A percentile compares a stretch with the other conserved stretches of the same genome.
These are phyloP conservation scores for Thomomys bottae DNA, from an alignment of 2,113 vertebrate species.

Conservation along the genomic window DNA sequence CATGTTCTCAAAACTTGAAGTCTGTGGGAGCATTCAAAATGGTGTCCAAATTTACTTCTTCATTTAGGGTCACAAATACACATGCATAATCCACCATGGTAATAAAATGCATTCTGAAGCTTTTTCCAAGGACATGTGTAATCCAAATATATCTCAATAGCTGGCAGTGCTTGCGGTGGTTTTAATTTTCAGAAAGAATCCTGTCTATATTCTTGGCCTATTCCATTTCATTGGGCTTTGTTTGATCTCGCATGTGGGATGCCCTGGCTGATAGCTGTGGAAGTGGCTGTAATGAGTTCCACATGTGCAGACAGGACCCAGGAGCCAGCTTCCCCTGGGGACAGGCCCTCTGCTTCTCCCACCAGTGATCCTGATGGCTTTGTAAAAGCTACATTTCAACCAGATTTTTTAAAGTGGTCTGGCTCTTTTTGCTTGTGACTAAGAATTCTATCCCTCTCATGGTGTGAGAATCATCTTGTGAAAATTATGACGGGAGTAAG, in stretches of 20 bases:
- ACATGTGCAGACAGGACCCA: neutral
- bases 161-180: slow-evolving; percentile 42
- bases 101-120: slow-evolving; percentile 20
- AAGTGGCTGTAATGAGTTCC: slow-evolving; percentile 34
- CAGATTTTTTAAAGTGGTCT: slow-evolving; percentile 19
- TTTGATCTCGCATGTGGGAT: slow-evolving; percentile 55
- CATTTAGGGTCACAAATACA: neutral
- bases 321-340: neutral
- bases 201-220: slow-evolving; percentile 45
- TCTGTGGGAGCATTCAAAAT: neutral
- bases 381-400: slow-evolving; percentile 50
- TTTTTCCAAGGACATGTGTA: slow-evolving; percentile 38
- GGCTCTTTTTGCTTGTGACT: neutral
- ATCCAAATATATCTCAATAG: slow-evolving; percentile 36
- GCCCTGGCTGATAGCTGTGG: neutral
- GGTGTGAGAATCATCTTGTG: slow-evolving; percentile 31
- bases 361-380: neutral
- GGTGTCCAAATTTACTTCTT: neutral
- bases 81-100: neutral
- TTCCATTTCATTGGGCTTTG: neutral
- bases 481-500: slow-evolving; percentile 47
- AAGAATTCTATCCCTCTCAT: neutral
- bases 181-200: slow-evolving; percentile 67
- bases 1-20: neutral
- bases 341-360: neutral